Base-by-base conservation (phyloP, 2,888 invertebrate genomes). In the Coleophora flavipennella region DNA sequence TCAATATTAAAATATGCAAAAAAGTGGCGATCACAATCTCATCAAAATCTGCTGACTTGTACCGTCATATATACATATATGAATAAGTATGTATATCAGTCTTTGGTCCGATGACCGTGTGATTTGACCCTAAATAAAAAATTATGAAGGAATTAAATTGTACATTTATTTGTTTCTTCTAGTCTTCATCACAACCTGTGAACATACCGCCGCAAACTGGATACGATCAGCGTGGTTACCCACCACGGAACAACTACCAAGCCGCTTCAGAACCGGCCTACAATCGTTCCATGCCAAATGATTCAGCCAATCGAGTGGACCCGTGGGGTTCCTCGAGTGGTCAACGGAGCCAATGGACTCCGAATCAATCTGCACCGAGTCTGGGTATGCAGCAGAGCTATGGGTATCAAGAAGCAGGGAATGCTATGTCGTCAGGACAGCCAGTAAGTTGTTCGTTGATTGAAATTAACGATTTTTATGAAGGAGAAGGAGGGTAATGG, bases 161-260 rank as follows among this genome's bases (percentile, higher is more conserved):
- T n/a, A n/a, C n/a, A n/a, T n/a, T n/a, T n/a, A n/a, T n/a, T n/a
- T n/a, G n/a, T n/a, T n/a, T n/a, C 31, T n/a, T 31, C 31, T n/a
- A 31, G n/a, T 2, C 10, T 2, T n/a, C n/a, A 20, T 33, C 12
- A 13, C 8, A 36, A 29, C 10, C 29, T 1, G 12, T 35, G 28
- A 20, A 20, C 14, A 14, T 44, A 26, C 46, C 53, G 12, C 45
- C 46, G 6, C 55, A 51, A 27, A 46, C 43, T 13, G 43, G 40
- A 8, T 70, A 54, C 40, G 58, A 68, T 9, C 45, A 53, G 14
- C 51, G 55, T 27, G 50, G 55, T 8, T 67, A 57, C 40, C 55
- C 57, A 27, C 44, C 49, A 9, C 51, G 57, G 33, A 60, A 57
- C 51, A 62, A 63, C 8, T 64, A 58, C 40, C 46, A 55, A 1